Evolutionary conservation across 2,888 invertebrate genomes (phyloP), one percentile per base, ranked within the genome.

Genomic region (Tipula vernalis): DNA sequence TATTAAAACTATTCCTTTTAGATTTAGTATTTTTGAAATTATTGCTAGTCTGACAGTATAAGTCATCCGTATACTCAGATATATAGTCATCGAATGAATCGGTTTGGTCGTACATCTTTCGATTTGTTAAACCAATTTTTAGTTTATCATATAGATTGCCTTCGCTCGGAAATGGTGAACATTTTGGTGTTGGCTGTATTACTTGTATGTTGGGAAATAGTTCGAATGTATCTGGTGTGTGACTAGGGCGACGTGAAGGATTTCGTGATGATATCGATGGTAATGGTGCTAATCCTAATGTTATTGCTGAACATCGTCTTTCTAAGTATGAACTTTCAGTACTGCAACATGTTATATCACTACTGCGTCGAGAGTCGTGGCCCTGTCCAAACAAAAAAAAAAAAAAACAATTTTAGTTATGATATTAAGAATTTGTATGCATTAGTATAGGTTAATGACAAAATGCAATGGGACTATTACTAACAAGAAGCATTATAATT

Each of bases 241-340:
- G 87, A 83, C 87, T 87, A 15, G 88, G 87, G 36, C 89, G 88
- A 42, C 88, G 87, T 51, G 88, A 86, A 71, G 90, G 88, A 87
- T 91, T 91, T 18, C 90, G 89, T 87, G 90, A 90, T 88, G 91
- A 89, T 87, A 91, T 89, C 10, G 91, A 90, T 85, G 91, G 91
- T 87, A 91, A 87, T 88, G 95, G 94, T 87, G 95, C 93, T 90
- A 95, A 92, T 87, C 96, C 95, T 91, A 96, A 93, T 87, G 95
- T 95, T 88, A 96, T 95, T 71, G 96, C 95, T 28, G 96, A 96
- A 88, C 95, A 96, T 86, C 96, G 94, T 86, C 96, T 93, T 91
- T 96, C 96, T 90, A 96, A 92, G 90, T 96, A 96, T 87, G 96
- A 96, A 90, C 96, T 96, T 87, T 95, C 96, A 51, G 96, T 96